Evolutionary conservation across 2,888 invertebrate species (phyloP), one percentile per base, ranked within the genome.

Genomic region (Nasonovia ribisnigri): DNA sequence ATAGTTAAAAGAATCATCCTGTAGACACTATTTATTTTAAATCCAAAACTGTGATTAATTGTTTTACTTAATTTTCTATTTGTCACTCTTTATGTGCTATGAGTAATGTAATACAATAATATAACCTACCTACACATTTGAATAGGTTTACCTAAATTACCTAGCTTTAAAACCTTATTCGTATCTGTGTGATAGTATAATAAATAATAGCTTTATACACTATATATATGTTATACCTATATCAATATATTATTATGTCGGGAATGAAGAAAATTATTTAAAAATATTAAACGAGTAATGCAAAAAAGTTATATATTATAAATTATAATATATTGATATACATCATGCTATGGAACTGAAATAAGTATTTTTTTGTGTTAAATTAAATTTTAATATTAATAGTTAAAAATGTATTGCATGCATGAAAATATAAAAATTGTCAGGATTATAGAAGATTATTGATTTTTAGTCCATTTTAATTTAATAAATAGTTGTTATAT

Each of bases 151-250:
- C n/a, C 67, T 60, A 51, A 16, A 67, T 60, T 60, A n/a, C 60
- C n/a, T n/a, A 89, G 89, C 60, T 90, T 48, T 48, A 36, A 54
- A 88, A 88, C 54, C 51, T 51, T 54, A 46, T 46, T 48, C 36
- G 54, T 88, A 54, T 88, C 20, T 36, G 46, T 48, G 10, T 46
- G 13, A 67, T 67, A 48, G 48, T 90, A 67, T 67, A 48, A 48
- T 48, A 90, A 42, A 29, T 36, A 57, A 57, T 57, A 57, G 57
- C 43, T 89, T 57, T 42, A 54, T 13, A 16, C 57, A 13, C 36
- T 57, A 29, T 88, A 88, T 42, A 88, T 57, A 88, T 20, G 1
- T 43, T 84, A 43, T 6, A 24, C 5, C 43, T 43, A 43, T 43
- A 42, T 20, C 24, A 84, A 43, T 84, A 67, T 67, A n/a, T n/a